Evolutionary conservation across 2,888 invertebrate genomes (phyloP), one percentile per base, ranked within the genome.

Genomic region (Pheosia gnoma): DNA sequence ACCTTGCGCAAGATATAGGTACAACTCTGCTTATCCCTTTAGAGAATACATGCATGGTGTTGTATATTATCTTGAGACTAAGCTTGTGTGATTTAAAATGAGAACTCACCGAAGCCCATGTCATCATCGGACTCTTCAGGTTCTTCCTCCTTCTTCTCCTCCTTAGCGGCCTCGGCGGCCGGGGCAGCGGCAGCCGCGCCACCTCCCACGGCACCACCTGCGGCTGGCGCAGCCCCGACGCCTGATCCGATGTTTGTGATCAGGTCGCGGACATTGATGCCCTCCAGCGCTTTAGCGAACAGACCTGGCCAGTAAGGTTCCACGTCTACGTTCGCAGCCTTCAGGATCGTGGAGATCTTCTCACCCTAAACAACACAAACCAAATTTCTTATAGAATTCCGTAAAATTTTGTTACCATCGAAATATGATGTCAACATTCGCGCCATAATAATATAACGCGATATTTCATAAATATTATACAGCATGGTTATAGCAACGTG

Each of bases 241-340:
- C 98, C 98, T 58, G 98, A 97, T 36, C 98, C 98, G 82, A 99
- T 96, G 92, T 97, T 98, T 71, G 98, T 97, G 89, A 99, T 97
- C 83, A 99, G 94, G 68, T 98, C 98, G 83, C 98, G 98, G 61
- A 99, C 96, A 87, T 98, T 98, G 72, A 99, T 94, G 71, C 98
- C 98, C 90, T 99, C 99, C 74, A 99, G 94, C 51, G 99, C 98
- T 92, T 99, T 99, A 74, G 99, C 98, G 91, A 99, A 99, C 63
- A 99, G 95, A 81, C 98, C 98, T 54, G 99, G 99, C 99, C 99
- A 99, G 95, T 99, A 99, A 36, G 99, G 99, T 91, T 99, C 99
- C 52, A 99, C 97, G 71, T 98, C 97, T 65, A 99, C 99, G 86
- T 96, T 96, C 74, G 99, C 99, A 57, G 99, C 99, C 93, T 99